A percentile compares a stretch with the other conserved stretches of the same genome.
Conservation (phyloP, 2,888 invertebrate genomes). For the Drosophila phalerata region DNA sequence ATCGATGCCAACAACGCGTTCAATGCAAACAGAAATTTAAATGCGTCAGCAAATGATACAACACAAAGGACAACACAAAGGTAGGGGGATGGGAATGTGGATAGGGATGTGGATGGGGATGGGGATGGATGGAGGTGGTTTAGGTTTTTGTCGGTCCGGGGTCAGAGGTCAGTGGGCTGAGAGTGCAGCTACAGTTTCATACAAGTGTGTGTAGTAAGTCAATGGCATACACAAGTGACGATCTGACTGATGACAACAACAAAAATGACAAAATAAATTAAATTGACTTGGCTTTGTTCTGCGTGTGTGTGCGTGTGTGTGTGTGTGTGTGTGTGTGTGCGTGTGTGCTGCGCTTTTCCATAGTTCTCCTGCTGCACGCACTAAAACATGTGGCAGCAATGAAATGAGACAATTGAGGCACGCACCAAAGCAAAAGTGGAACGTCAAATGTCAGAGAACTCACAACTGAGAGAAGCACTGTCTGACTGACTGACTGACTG, state of each 20-base stretch:
- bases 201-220: constrained; percentile 57
- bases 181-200: constrained; percentile 29
- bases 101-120: too few species aligned
- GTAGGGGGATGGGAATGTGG: too few species aligned
- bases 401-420: constrained; percentile 73
- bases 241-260: constrained; percentile 41
- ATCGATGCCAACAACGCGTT: constrained; percentile 39
- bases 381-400: constrained; percentile 53
- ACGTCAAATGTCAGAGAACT: constrained; percentile 54
- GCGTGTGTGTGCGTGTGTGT: constrained; percentile 9
- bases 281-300: constrained; percentile 70
- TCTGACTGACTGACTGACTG: not conserved
- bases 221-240: constrained; percentile 34
- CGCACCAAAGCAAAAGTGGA: constrained; percentile 52
- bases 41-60: constrained; percentile 73
- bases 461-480: too few species aligned
- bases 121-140: not conserved
- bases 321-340: constrained; percentile 3
- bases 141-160: not conserved
- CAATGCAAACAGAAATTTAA: constrained; percentile 71
- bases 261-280: constrained; percentile 79
- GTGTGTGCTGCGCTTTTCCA: constrained; percentile 56
- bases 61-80: constrained; percentile 45
- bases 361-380: constrained; percentile 64
- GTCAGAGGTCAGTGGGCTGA: not conserved